Base-by-base conservation (phyloP, 1,140 invertebrate genomes). In the Zaprionus nigranus region DNA sequence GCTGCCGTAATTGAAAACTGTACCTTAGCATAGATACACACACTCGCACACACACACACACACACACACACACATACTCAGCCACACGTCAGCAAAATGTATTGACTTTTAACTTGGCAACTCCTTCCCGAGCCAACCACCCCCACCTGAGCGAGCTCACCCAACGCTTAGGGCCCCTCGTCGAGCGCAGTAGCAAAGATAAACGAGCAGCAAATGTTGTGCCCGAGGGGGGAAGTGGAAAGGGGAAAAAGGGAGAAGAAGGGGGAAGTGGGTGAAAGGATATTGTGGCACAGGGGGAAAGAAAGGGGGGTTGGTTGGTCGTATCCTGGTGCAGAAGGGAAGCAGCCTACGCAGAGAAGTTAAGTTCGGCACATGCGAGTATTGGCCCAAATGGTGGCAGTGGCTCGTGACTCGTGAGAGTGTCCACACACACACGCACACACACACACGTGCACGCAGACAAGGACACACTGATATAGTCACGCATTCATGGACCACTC, bases 41-140 rank as follows among this genome's bases (percentile, higher is more conserved):
- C 61, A 72, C 49, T 46, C 34, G 43, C 43, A 62, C 59, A 28
- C 15, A 61, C 59, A 28, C 15, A 30, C 43, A 57, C 40, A 51
- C 63, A 12, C 22, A 49, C 38, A 15, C 58, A 53, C 71, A 53
- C 66, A 49, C 24, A 73, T 28, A 63, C 28, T 53, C 26, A 24
- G 40, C 38, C 77, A 80, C 81, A 79, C 82, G 82, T 81, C 79
- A 86, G 74, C 68, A 70, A 76, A 82, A 86, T 72, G 79, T 86
- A 86, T 86, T 86, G 82, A 86, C 82, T 86, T 86, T 86, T 86
- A 86, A 79, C 82, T 86, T 81, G 68, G 72, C 66, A 78, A 77
- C 69, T 70, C 74, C 74, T 72, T 77, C 65, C 62, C 40, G 28
- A 46, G 22, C 43, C 43, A 15, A 11, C 38, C 30, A 17, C 30